Evolutionary conservation across 2,113 vertebrate species (phyloP).

Genomic region (Aptenodytes forsteri): DNA sequence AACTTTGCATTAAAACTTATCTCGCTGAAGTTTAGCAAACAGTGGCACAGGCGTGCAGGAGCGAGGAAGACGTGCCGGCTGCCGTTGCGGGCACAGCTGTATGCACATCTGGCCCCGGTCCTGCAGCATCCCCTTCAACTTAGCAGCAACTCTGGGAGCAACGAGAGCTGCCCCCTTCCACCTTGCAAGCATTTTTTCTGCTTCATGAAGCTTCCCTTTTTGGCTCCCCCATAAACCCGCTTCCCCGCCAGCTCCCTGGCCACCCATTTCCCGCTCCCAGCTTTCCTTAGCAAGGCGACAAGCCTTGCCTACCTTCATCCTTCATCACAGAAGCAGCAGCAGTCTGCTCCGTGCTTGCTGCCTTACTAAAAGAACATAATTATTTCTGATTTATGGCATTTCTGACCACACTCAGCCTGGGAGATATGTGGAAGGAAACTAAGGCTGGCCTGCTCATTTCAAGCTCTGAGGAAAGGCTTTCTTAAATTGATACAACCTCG

Average conservation of each 20-base stretch:
- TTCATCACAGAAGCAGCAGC: neutral
- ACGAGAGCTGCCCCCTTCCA: neutral
- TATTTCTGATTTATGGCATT: neutral
- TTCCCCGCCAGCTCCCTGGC: neutral
- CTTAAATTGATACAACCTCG: neutral
- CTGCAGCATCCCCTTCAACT: neutral
- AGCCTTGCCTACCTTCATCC: neutral
- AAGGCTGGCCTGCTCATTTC: neutral
- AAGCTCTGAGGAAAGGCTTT: neutral
- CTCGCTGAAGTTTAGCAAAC: accelerated
- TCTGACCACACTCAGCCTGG: neutral
- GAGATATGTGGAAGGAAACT: neutral
- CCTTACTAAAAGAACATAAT: neutral
- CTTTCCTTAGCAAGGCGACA: neutral
- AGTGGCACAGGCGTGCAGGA: accelerated
- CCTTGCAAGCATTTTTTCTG: neutral
- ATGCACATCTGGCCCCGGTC: neutral
- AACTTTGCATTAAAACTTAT: neutral
- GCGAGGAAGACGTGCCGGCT: neutral
- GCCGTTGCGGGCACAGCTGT: neutral
- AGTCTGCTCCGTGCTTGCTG: neutral
- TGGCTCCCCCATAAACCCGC: neutral
- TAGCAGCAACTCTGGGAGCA: neutral
- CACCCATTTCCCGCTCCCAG: neutral
- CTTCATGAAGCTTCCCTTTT: neutral